Percentiles rank a stretch among this genome's conserved stretches.
Conservation (phyloP, 1,140 invertebrate species). For the Magallana angulata region DNA sequence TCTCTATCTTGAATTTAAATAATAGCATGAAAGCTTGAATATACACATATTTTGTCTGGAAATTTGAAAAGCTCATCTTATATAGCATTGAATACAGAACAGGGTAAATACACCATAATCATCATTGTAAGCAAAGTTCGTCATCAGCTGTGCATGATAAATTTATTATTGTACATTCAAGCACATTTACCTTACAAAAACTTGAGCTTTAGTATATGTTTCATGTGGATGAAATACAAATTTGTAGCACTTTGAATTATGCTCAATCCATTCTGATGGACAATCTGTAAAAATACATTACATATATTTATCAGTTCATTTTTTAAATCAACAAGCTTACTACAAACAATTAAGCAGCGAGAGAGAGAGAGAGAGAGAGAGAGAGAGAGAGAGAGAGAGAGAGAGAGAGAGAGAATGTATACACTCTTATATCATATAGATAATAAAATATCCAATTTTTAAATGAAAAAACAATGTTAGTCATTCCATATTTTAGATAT, state of each 20-base stretch:
- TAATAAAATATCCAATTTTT: background rate
- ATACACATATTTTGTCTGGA: too few relatives aligned
- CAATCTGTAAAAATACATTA: background rate
- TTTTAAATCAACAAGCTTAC: background rate
- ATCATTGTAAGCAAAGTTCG: too few relatives aligned
- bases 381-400: background rate
- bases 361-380: too few relatives aligned
- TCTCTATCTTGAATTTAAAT: background rate
- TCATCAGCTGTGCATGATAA: too few relatives aligned
- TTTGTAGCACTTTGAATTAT: background rate
- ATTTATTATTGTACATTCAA: too few relatives aligned
- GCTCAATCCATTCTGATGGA: slow-evolving; percentile 2
- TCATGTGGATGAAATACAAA: background rate
- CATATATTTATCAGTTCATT: background rate
- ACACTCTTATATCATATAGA: background rate
- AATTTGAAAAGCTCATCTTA: too few relatives aligned
- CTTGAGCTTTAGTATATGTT: background rate
- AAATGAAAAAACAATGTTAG: too few relatives aligned
- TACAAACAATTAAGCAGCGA: background rate
- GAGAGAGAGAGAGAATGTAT: background rate
- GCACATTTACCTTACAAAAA: background rate
- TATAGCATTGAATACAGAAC: too few relatives aligned
- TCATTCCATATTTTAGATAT: too few relatives aligned
- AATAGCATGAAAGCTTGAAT: background rate
- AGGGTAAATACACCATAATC: too few relatives aligned